These are phyloP conservation scores for Enteromius afrohamiltoni DNA, from an alignment of 2,797 vertebrate species.

Conservation along the genomic window DNA sequence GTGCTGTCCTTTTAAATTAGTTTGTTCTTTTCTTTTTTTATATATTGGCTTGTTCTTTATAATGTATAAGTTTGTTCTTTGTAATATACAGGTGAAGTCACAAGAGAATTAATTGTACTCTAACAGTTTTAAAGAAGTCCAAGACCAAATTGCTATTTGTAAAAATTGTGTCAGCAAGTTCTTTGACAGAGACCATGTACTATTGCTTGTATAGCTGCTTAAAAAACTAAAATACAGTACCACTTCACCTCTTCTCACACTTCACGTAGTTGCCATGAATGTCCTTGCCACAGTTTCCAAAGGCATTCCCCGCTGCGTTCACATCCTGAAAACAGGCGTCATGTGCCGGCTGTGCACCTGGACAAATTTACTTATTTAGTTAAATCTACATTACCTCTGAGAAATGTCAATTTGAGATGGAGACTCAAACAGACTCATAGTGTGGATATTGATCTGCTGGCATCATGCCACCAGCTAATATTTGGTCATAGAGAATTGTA, in stretches of 20 bases:
- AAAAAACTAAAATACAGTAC: not conserved
- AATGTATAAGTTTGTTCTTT: constrained; percentile 1
- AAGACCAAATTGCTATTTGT: not conserved
- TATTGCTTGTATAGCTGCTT: not conserved
- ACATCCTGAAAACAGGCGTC: constrained; percentile 89
- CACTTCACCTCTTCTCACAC: constrained; percentile 83
- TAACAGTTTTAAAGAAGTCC: not conserved
- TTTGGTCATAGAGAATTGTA: not conserved
- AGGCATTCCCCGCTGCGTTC: constrained; percentile 88
- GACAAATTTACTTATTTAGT: constrained; percentile 37
- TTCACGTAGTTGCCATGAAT: constrained; percentile 82
- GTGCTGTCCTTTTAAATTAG: not conserved
- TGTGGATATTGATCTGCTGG: not conserved
- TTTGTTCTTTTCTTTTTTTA: not conserved
- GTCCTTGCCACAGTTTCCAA: constrained; percentile 91
- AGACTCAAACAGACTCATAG: not conserved
- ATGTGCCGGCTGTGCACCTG: constrained; percentile 89
- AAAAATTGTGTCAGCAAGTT: constrained; percentile 10
- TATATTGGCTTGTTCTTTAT: not conserved
- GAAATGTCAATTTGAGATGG: constrained; percentile 10
- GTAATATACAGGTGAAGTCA: not conserved
- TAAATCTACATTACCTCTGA: not conserved
- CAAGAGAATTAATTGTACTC: not conserved
- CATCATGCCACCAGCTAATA: not conserved
- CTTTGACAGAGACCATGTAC: not conserved